Base-by-base conservation (phyloP, 2,113 vertebrate species). In the Stomatorhinus ivindoensis region DNA sequence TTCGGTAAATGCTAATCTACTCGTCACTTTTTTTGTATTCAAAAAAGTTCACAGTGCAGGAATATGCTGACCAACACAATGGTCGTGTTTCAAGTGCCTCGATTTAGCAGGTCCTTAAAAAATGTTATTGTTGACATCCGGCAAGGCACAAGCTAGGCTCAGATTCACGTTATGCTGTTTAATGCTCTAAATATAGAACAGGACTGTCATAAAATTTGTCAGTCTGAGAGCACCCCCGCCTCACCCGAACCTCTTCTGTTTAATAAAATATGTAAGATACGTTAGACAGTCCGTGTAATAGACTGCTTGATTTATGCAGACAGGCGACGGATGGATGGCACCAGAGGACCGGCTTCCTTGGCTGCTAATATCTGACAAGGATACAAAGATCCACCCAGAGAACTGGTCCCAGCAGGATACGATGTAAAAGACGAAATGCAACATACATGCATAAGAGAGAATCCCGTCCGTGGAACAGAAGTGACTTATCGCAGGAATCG, bases 161-260 rank as follows among this genome's bases (percentile, higher is more conserved):
- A 47, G 35, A 65, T 61, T 42, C 55, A 65, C 87, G 46, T 61
- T 87, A 80, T 51, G 27, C 48, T 85, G 48, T 44, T 83, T 42
- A 19, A 83, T 31, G 50, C 21, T 73, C 80, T 85, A 85, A 84
- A 89, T 84, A 89, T 84, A 89, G 76, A 31, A 15, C 50, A 17
- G 15, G 42, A 85, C 21, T 89, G 35, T 89, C 80, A 84, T 17
- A 13, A 89, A 89, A 31, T 84, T 51, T 85, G 76, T 89, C 76
- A 89, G 76, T n/a, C 21, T 39, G 47, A 76, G 48, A 88, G 44
- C 82, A 84, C 7, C 82, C 80, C 80, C 6, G 39, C 13, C 39
- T 42, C 42, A 21, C 21, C 31, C 11, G 9, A 42, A 21, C 50
- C 31, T 51, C 88, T 53, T 50, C 73, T 55, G 21, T 35, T 19